Conservation (phyloP, 2,888 invertebrate species). For the Archips crataeganus region DNA sequence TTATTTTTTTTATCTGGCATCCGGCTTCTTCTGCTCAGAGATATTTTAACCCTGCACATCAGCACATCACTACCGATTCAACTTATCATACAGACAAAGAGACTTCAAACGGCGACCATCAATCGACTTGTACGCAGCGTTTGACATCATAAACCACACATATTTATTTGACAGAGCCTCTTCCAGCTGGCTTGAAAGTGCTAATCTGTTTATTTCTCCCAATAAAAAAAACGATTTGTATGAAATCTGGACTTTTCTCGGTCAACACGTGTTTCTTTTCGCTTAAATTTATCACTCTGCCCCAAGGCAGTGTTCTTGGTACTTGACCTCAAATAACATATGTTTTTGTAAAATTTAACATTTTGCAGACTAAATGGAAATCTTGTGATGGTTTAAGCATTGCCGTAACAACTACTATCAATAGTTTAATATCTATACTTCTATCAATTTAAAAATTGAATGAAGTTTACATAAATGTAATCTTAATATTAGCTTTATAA, state of each 20-base stretch:
- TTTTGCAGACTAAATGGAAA: neutral
- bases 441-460: too few relatives aligned
- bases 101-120: conserved; percentile 52
- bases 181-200: conserved; percentile 47
- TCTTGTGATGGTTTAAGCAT: too few relatives aligned
- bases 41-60: neutral
- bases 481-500: too few relatives aligned
- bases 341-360: neutral
- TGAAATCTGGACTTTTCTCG: conserved; percentile 33
- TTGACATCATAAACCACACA: conserved; percentile 60
- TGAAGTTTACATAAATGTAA: too few relatives aligned
- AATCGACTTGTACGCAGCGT: conserved; percentile 62
- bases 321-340: conserved; percentile 41
- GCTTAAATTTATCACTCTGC: conserved; percentile 46
- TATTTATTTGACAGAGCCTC: conserved; percentile 58
- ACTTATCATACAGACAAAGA: conserved; percentile 57
- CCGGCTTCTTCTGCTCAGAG: too few relatives aligned
- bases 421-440: too few relatives aligned
- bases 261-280: conserved; percentile 47
- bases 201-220: conserved; percentile 51
- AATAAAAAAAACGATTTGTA: neutral
- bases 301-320: conserved; percentile 51
- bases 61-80: conserved; percentile 51
- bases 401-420: too few relatives aligned
- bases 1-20: too few relatives aligned